Evolutionary conservation across 2,888 invertebrate genomes (phyloP).

Genomic region (Margaritifera margaritifera): DNA sequence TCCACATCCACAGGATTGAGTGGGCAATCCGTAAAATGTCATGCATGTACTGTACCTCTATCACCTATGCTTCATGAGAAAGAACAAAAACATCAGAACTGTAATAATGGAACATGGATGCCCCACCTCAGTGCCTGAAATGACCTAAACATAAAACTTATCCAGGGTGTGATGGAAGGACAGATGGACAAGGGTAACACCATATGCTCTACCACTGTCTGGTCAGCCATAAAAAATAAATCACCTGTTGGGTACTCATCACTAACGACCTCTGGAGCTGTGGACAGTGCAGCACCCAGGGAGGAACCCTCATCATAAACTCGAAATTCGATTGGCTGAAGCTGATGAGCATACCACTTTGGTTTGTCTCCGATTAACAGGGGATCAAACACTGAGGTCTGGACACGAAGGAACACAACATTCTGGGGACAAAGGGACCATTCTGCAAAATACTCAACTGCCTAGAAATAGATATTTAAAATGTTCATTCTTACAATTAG

Average conservation of each 20-base stretch:
- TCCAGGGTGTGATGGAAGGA: too few relatives aligned
- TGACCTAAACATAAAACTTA: too few relatives aligned
- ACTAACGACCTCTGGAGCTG: constrained; percentile 58
- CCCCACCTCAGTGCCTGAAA: too few relatives aligned
- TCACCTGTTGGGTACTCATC: constrained; percentile 71
- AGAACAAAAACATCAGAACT: too few relatives aligned
- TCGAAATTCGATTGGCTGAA: constrained; percentile 89
- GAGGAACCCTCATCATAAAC: constrained; percentile 89
- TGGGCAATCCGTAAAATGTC: too few relatives aligned
- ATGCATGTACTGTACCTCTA: too few relatives aligned
- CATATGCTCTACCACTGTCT: too few relatives aligned
- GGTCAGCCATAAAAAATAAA: neutral
- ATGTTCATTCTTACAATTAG: neutral
- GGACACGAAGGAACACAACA: constrained; percentile 96
- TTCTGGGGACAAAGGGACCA: constrained; percentile 98
- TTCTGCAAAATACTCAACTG: constrained; percentile 98
- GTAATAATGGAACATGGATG: too few relatives aligned
- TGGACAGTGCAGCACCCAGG: constrained; percentile 64
- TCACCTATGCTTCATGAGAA: too few relatives aligned
- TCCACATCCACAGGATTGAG: too few relatives aligned
- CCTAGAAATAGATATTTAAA: constrained; percentile 75
- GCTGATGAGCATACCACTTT: constrained; percentile 88
- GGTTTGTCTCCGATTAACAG: constrained; percentile 96
- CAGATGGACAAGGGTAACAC: too few relatives aligned
- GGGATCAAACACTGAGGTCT: constrained; percentile 94